Evolutionary conservation across 2,797 vertebrate genomes (phyloP).

Genomic region (Ctenosaura bakeri): DNA sequence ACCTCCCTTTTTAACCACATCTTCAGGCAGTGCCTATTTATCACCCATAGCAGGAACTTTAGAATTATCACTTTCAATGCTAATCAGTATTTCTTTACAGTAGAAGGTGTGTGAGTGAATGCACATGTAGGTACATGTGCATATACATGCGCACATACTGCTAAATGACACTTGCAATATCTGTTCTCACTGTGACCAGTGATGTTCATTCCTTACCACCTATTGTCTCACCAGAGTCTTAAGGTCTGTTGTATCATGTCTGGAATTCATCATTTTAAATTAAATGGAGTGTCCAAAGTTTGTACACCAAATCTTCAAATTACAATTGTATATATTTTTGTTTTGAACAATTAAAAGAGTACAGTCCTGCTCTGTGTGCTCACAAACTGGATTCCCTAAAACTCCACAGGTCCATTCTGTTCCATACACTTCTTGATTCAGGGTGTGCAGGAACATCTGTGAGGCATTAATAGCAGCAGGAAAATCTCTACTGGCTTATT

Average conservation of each 20-base stretch:
- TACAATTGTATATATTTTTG: conserved; percentile 61
- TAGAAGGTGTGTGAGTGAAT: conserved; percentile 35
- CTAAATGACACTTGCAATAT: conserved; percentile 30
- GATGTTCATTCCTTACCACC: not conserved
- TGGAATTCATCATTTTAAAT: not conserved
- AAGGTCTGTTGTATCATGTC: too few relatives aligned
- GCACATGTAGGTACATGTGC: not conserved
- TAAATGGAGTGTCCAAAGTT: conserved; percentile 43
- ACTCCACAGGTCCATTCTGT: too few relatives aligned
- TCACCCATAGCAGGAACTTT: conserved; percentile 44
- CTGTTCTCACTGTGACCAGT: not conserved
- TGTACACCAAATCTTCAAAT: conserved; percentile 48
- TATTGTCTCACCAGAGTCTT: too few relatives aligned
- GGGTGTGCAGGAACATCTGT: too few relatives aligned
- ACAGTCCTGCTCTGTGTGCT: not conserved
- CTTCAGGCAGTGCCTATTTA: conserved; percentile 46
- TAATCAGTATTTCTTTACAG: conserved; percentile 55
- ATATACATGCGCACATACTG: not conserved
- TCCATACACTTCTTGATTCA: too few relatives aligned
- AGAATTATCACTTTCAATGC: conserved; percentile 33
- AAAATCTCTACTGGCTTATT: not conserved
- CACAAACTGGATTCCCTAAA: too few relatives aligned
- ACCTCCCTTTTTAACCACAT: conserved; percentile 25
- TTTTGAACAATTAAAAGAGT: conserved; percentile 34
- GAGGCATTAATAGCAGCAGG: not conserved